Percentiles rank a stretch among this genome's conserved stretches.
phyloP scores from a whole-genome alignment of 2,888 invertebrate species.

The Microchrysa polita region DNA sequence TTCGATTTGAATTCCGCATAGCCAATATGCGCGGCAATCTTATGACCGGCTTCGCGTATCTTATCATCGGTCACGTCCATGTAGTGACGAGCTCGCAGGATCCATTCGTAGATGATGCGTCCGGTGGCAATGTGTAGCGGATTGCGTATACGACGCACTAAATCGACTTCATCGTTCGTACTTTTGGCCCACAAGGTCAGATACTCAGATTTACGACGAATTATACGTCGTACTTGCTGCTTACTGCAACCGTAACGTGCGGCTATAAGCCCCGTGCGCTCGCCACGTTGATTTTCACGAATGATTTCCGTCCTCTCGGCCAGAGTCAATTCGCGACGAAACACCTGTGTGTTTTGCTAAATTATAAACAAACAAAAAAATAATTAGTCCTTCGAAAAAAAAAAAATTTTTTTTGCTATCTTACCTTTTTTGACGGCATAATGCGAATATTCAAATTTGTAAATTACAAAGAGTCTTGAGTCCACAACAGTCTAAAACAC shows the following conservation, averaged over 20 bases:
- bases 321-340: conserved; percentile 16
- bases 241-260: not conserved
- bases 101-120: conserved; percentile 39
- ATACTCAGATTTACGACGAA: conserved; percentile 30
- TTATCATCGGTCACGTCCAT: conserved; percentile 20
- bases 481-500: no score
- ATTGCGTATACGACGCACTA: conserved; percentile 2
- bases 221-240: conserved; percentile 33
- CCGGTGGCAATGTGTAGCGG: conserved; percentile 21
- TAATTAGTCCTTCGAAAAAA: no score
- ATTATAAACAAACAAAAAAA: no score
- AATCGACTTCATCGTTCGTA: not conserved
- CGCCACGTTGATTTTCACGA: not conserved
- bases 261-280: not conserved
- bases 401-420: no score
- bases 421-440: no score
- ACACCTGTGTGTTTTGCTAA: no score
- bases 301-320: conserved; percentile 21
- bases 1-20: conserved; percentile 28
- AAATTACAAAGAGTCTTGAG: no score
- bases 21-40: conserved; percentile 9
- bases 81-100: conserved; percentile 19
- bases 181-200: conserved; percentile 36
- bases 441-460: no score
- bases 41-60: conserved; percentile 3